Conservation (phyloP, 2,888 invertebrate species). For the Subacronicta megacephala region DNA sequence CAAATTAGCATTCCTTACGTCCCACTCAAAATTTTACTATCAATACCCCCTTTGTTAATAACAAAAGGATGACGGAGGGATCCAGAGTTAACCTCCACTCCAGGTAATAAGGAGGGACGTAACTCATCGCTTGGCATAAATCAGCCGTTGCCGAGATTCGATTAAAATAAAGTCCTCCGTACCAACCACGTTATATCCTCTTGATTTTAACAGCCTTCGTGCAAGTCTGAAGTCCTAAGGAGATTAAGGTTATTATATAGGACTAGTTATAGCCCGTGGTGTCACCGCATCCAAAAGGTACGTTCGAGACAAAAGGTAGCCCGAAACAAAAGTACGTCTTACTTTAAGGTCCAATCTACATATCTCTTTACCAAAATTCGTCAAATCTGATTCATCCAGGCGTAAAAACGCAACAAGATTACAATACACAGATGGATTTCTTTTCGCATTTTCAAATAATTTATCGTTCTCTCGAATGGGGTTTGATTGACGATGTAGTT, state of each 20-base stretch:
- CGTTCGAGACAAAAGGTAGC: too few relatives aligned
- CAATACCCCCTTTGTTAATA: constrained; percentile 34
- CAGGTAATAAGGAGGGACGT: constrained; percentile 45
- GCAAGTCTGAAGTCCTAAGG: constrained; percentile 31
- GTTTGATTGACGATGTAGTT: too few relatives aligned
- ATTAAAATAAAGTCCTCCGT: constrained; percentile 47
- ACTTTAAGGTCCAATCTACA: too few relatives aligned
- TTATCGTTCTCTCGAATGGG: too few relatives aligned
- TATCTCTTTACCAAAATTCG: too few relatives aligned
- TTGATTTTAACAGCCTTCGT: constrained; percentile 33
- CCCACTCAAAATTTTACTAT: background rate
- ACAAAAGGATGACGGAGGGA: constrained; percentile 43
- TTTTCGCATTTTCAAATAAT: too few relatives aligned
- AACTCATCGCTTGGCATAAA: constrained; percentile 59
- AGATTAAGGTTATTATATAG: background rate
- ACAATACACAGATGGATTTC: too few relatives aligned
- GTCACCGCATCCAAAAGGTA: too few relatives aligned
- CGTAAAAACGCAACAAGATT: too few relatives aligned
- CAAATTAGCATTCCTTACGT: background rate
- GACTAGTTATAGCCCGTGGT: too few relatives aligned
- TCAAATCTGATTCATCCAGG: too few relatives aligned
- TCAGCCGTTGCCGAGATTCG: constrained; percentile 46
- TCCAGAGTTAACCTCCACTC: constrained; percentile 41
- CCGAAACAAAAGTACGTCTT: too few relatives aligned
- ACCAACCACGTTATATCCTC: constrained; percentile 44